phyloP scores from a whole-genome alignment of 2,888 invertebrate species.

The Malthinus seriepunctatus region DNA sequence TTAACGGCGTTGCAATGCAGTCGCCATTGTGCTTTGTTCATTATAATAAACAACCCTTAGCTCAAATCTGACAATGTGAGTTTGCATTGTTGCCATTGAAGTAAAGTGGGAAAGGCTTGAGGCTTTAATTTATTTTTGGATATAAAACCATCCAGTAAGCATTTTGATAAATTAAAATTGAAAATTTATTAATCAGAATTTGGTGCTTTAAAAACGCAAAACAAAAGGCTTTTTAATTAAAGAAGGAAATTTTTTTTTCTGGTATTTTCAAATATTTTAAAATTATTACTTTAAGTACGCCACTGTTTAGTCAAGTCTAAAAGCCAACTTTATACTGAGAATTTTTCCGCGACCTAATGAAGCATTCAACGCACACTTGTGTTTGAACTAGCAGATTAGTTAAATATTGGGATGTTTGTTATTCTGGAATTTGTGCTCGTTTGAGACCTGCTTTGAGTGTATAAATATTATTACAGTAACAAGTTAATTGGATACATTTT shows the following conservation, averaged over 20 bases:
- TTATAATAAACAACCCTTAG: conserved; percentile 42
- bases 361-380: conserved; percentile 38
- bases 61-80: conserved; percentile 36
- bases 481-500: conserved; percentile 41
- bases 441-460: conserved; percentile 34
- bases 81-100: conserved; percentile 31
- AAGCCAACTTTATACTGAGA: conserved; percentile 26
- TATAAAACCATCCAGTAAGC: conserved; percentile 12
- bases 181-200: neutral
- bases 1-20: conserved; percentile 40
- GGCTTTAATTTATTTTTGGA: conserved; percentile 24
- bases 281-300: neutral
- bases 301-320: conserved; percentile 5
- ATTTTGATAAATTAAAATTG: conserved; percentile 3
- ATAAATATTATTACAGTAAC: conserved; percentile 41
- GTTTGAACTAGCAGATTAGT: conserved; percentile 41
- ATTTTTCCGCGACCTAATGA: conserved; percentile 38
- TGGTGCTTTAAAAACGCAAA: neutral
- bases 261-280: neutral
- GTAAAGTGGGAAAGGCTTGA: conserved; percentile 27
- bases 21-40: conserved; percentile 38
- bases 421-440: conserved; percentile 36
- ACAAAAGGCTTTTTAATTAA: neutral
- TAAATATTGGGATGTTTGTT: conserved; percentile 41
- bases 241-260: neutral